Evolutionary conservation across 2,113 vertebrate species (phyloP), one percentile per base, ranked within the genome.

Genomic region (Sturnira hondurensis): DNA sequence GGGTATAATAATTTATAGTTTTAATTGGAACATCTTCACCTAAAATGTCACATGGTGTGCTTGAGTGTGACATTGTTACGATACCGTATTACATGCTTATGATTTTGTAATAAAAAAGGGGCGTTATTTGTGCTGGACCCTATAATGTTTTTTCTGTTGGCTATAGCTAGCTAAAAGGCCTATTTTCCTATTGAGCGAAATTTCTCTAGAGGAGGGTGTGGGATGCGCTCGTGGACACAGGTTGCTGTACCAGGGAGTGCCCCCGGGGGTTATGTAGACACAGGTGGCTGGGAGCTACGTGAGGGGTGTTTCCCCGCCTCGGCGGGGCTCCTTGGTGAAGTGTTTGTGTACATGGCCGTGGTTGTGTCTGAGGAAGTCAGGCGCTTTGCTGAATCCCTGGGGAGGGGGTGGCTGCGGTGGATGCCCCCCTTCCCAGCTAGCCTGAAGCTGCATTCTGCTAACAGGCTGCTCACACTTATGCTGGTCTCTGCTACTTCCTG

Each of bases 401-500:
- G 54, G n/a, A 31, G 22, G 67, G 56, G 73, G 24, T 0, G 0
- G 70, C 81, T 47, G 84, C 5, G 0, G 13, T 5, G n/a, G 31
- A 22, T 2, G n/a, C 17, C 36, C 43, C 41, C 68, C 54, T 45
- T 76, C 94, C 68, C 3, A 0, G 56, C 4, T 6, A 7, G 63
- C 54, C 54, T 0, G 0, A 56, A 5, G 1, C 43, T 14, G 31
- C n/a, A 12, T 20, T 33, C 36, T 38, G 56, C 61, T 56, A 78
- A 73, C 67, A 63, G 70, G 81, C 2, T 0, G 2, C 90, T 97
- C 84, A 67, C 97, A 95, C 61, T 52, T 77, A 54, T 7, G 0
- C 88, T 31, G 86, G 8, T 63, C 83, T 47, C 70, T 0, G 90
- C 50, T 15, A 93, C 96, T 96, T 97, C 97, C 96, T 88, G 97